phyloP scores from a whole-genome alignment of 2,888 invertebrate genomes.

The Plutella xylostella region DNA sequence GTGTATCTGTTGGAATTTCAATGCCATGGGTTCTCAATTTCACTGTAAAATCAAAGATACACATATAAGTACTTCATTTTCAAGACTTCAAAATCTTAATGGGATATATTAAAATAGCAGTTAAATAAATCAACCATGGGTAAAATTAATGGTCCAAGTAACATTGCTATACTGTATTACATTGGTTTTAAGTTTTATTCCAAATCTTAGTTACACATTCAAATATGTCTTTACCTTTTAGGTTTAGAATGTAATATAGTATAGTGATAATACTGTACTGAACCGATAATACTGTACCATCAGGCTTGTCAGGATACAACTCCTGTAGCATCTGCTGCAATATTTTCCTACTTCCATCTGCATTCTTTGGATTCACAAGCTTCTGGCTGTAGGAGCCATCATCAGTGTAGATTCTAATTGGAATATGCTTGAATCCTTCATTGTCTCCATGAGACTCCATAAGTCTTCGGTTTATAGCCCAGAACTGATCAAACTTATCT shows the following conservation, averaged over 20 bases:
- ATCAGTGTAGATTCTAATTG: conserved; percentile 84
- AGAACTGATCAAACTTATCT: conserved; percentile 99
- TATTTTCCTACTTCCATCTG: conserved; percentile 79
- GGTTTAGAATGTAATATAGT: too few species aligned
- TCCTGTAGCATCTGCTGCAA: conserved; percentile 78
- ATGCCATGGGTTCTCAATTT: conserved; percentile 91
- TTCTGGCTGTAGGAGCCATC: conserved; percentile 81
- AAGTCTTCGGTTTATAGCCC: conserved; percentile 94
- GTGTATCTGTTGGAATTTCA: conserved; percentile 86
- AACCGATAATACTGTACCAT: conserved; percentile 38
- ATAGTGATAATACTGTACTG: too few species aligned
- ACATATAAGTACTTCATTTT: neutral
- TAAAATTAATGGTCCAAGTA: too few species aligned
- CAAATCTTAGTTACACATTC: too few species aligned
- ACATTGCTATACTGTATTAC: too few species aligned
- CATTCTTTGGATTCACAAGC: conserved; percentile 80
- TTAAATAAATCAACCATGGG: too few species aligned
- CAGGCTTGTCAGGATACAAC: conserved; percentile 72
- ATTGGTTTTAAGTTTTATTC: too few species aligned
- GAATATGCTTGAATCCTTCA: conserved; percentile 90
- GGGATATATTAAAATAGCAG: too few species aligned
- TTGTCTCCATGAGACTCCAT: conserved; percentile 89
- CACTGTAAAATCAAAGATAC: conserved; percentile 65
- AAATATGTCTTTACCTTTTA: too few species aligned
- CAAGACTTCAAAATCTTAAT: too few species aligned